Evolutionary conservation across 2,888 invertebrate species (phyloP), one percentile per base, ranked within the genome.

Genomic region (Sepiola atlantica): DNA sequence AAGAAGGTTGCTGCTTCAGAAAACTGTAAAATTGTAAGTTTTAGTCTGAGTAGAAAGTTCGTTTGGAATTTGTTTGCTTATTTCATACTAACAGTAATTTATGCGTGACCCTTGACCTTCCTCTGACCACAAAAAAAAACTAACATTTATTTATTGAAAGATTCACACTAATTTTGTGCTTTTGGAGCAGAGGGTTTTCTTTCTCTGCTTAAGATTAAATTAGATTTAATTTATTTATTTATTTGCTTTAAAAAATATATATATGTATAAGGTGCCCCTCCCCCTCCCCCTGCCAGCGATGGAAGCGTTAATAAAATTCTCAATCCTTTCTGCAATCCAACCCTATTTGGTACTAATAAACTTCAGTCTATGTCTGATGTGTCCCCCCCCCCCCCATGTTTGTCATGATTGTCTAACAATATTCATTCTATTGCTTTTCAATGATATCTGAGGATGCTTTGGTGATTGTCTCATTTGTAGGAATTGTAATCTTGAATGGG

Each of bases 11-110:
- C 77, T 77, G 77, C 77, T n/a, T n/a, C 77, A 77, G 77, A 77
- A 77, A 77, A n/a, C 77, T 77, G 77, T 77, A 77, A 77, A 77
- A 77, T n/a, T 77, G 77, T 77, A 77, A 77, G 77, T 77, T 16
- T 18, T 77, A 77, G 77, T 77, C n/a, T 77, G n/a, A 77, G 77
- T n/a, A 77, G 77, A 77, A 77, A 18, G n/a, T 77, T 77, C 77
- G n/a, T 77, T 77, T 77, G n/a, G 77, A 77, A 77, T 77, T 77
- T 77, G 77, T 77, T 77, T 77, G 77, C 77, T 77, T 77, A 77
- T 77, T 77, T 77, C 14, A 77, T 77, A 77, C 77, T 77, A 77
- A 77, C 77, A 77, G n/a, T 77, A 32, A 77, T 77, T 77, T 77
- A 4, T 77, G n/a, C 18, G 77, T n/a, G 77, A n/a, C 77, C n/a